Evolutionary conservation across 2,888 invertebrate genomes (phyloP).

Genomic region (Apantesis nais): DNA sequence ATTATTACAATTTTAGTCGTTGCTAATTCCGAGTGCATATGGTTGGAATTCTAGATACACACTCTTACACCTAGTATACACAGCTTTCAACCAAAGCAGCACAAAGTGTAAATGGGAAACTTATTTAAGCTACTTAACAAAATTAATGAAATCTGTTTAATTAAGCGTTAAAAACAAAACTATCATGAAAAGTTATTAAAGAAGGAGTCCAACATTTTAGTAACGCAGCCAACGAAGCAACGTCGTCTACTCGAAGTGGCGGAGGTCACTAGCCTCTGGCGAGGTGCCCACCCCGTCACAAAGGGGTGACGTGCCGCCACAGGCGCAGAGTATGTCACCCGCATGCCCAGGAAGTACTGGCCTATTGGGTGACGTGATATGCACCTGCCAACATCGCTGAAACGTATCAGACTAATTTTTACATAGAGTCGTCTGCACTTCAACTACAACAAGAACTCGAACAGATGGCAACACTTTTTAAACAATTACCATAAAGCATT

Average conservation of each 20-base stretch:
- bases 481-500: slow-evolving; percentile 16
- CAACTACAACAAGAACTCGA: neutral
- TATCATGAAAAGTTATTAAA: slow-evolving; percentile 62
- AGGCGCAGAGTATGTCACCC: slow-evolving; percentile 13
- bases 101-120: neutral
- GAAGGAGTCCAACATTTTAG: slow-evolving; percentile 72
- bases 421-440: neutral
- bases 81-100: neutral
- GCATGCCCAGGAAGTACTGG: slow-evolving; percentile 22
- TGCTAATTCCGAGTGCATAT: neutral
- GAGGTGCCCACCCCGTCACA: neutral
- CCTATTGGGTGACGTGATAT: slow-evolving; percentile 18
- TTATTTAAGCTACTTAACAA: neutral
- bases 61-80: neutral
- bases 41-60: neutral
- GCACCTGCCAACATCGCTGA: slow-evolving; percentile 24
- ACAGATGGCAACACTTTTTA: neutral
- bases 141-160: neutral
- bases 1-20: neutral
- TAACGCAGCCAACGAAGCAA: slow-evolving; percentile 65
- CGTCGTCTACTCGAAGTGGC: slow-evolving; percentile 40
- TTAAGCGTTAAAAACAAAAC: neutral
- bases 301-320: neutral
- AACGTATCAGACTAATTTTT: slow-evolving; percentile 15
- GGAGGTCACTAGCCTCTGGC: slow-evolving; percentile 12